Base-by-base conservation (phyloP, 2,113 vertebrate genomes). In the Gavialis gangeticus region DNA sequence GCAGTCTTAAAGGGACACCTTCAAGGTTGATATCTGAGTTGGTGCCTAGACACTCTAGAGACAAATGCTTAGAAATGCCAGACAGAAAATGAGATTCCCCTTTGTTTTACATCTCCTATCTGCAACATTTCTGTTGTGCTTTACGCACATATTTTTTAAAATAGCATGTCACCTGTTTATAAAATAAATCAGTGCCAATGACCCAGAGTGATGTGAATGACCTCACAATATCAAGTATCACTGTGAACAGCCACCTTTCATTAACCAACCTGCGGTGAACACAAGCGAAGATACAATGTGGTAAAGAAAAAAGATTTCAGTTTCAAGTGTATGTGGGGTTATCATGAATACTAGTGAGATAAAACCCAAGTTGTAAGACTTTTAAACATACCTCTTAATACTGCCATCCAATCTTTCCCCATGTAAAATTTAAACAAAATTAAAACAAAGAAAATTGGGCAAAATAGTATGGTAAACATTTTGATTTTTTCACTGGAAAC, bases 351-450 rank as follows among this genome's bases (percentile, higher is more conserved):
- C 67, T 63, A 77, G 73, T 1, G 1, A 0, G 10, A 90, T 63
- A 88, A 69, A 96, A 91, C 71, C 91, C 62, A 46, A 87, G 88
- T 80, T 56, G 59, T 75, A 75, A 91, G 57, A 82, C 90, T 93
- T 86, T 87, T 88, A 22, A 22, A 4, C 78, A 85, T 87, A 79
- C 64, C 91, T 94, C 92, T 94, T 87, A 93, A 91, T 84, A 89
- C 75, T 13, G 28, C 62, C 83, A 92, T 54, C 12, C 46, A 77
- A 86, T 90, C 84, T 92, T 76, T 84, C 82, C 77, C 91, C 58
- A 59, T 1, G 1, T 84, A 91, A 78, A 95, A 88, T 73, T 85
- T 82, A 89, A 69, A 3, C 30, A 63, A 80, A 88, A 62, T 37
- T 37, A 22, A 21, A 37, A 37, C 24, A 22, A 71, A 37, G 11